A percentile compares a stretch with the other conserved stretches of the same genome.
Evolutionary conservation across 2,113 vertebrate species (phyloP).

Genomic region (Caranx melampygus): DNA sequence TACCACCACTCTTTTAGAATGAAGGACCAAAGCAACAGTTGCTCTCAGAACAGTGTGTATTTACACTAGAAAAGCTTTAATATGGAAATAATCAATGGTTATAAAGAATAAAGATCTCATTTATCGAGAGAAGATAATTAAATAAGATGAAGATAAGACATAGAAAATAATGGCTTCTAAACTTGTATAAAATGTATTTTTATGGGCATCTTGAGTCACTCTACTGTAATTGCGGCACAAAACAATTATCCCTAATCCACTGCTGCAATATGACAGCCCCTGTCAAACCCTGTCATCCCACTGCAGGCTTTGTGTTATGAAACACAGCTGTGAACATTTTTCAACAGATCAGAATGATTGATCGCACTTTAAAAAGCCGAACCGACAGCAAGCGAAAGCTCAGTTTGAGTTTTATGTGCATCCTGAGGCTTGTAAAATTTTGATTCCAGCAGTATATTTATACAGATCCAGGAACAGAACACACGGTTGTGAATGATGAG

Average conservation of each 20-base stretch:
- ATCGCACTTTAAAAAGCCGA: slow-evolving; percentile 29
- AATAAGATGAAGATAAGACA: neutral
- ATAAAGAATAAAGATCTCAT: neutral
- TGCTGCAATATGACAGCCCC: slow-evolving; percentile 4
- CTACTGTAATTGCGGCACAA: slow-evolving; percentile 2
- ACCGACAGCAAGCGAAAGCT: slow-evolving; percentile 15
- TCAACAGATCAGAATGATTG: slow-evolving; percentile 34
- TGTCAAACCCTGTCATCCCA: slow-evolving; percentile 40
- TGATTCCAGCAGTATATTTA: slow-evolving; percentile 3
- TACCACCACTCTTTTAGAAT: neutral
- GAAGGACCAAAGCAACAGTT: neutral
- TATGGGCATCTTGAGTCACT: slow-evolving; percentile 14
- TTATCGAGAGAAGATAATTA: neutral
- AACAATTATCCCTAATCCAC: neutral
- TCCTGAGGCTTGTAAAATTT: slow-evolving; percentile 1
- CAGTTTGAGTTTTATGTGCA: neutral
- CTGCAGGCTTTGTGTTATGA: slow-evolving; percentile 1
- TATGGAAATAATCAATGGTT: neutral
- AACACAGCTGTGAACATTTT: slow-evolving; percentile 14
- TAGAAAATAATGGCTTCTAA: neutral
- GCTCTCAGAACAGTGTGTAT: neutral
- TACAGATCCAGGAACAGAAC: slow-evolving; percentile 1
- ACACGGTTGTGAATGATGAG: neutral
- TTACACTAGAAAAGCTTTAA: neutral
- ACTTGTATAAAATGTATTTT: neutral